Evolutionary conservation across 2,113 vertebrate species (phyloP), one percentile per base, ranked within the genome.

Genomic region (Aleadryas rufinucha): DNA sequence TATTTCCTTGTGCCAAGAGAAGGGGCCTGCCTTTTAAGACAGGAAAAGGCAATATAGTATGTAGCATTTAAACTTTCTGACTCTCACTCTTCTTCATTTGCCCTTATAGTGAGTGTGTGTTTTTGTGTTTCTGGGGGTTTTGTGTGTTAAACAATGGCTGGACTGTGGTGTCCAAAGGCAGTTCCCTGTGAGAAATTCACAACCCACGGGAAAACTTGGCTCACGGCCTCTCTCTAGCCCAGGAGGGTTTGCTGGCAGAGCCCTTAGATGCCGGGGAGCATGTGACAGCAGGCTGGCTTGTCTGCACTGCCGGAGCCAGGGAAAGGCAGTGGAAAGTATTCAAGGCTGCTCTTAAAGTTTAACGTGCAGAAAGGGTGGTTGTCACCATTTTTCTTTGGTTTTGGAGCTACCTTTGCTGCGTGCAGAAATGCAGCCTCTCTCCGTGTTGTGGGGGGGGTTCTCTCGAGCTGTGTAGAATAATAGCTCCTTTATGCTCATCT

Each of bases 151-250:
- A 79, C 94, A 94, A 49, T 82, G 61, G 78, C 70, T 69, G 74
- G 81, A 50, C 93, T 93, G 19, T 89, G 54, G 72, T 42, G n/a
- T 93, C 47, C 77, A 59, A 78, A 93, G 87, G 69, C 87, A 75
- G 81, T 85, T 95, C 94, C 87, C 85, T 50, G 56, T 88, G 90
- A 84, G 92, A 95, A 94, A 85, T 77, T 87, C 66, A 10, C 94
- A 88, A 14, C 82, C 94, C 66, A 16, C 45, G 33, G 87, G 76
- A 95, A 47, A 47, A 59, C 26, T 87, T 92, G 89, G 93, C 93
- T 54, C 16, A 0, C 2, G 0, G 89, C 76, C 83, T 42, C 47
- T 45, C 76, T 53, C 6, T 44, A 71, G 65, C 91, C 86, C 87
- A 47, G 69, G 90, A 94, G 66, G 53, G n/a, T 93, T 96, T 90